phyloP scores from a whole-genome alignment of 2,797 vertebrate species.

The Hapalemur alaotrensis region DNA sequence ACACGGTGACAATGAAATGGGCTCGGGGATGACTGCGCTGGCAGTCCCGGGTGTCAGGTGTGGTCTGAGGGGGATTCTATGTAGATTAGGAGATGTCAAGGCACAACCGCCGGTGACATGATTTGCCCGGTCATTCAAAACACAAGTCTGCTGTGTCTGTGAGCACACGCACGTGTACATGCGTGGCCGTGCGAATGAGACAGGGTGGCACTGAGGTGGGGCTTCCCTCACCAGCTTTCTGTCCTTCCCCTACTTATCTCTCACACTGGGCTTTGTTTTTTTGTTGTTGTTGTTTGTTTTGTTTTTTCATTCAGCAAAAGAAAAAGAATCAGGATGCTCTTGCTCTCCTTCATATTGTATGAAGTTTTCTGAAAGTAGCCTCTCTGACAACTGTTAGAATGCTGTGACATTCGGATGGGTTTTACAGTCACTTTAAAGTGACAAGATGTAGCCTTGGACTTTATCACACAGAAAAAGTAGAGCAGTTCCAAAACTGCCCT shows the following conservation, averaged over 20 bases:
- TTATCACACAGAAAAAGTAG: neutral
- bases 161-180: neutral
- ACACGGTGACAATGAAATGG: neutral
- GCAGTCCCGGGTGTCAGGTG: too few relatives aligned
- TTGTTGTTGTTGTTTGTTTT: neutral
- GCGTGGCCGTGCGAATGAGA: neutral
- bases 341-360: neutral
- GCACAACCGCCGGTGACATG: too few relatives aligned
- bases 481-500: neutral
- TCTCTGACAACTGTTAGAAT: neutral
- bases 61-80: neutral
- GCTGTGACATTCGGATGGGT: neutral
- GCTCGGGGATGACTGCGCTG: rapidly evolving
- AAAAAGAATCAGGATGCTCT: neutral
- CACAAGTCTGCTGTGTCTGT: neutral
- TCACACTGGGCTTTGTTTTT: neutral
- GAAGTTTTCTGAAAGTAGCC: neutral
- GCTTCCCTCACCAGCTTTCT: neutral
- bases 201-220: neutral
- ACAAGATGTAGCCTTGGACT: neutral
- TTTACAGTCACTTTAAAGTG: neutral
- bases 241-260: neutral
- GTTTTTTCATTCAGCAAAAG: neutral
- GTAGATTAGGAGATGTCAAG: neutral
- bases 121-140: neutral